Evolutionary conservation across 2,888 invertebrate species (phyloP), one percentile per base, ranked within the genome.

Genomic region (Antheraea yamamai): DNA sequence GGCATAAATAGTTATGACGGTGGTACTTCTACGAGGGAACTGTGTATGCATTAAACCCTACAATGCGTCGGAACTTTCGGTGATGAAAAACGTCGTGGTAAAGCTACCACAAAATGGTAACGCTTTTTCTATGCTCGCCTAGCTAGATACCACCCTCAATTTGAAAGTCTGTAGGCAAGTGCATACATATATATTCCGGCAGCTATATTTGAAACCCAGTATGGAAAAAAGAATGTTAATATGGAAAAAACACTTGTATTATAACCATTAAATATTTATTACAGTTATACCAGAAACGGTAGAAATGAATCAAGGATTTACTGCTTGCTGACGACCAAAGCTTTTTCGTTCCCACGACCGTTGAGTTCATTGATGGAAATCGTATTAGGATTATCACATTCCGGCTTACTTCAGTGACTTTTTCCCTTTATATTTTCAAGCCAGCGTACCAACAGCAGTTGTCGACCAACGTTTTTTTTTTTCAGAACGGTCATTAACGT

Each of bases 261-360:
- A 61, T 23, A 61, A 1, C 12, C 23, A 2, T 66, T 66, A 66
- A 30, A 66, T 66, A 30, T 66, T 66, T 66, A 4, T 66, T 66
- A 30, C 64, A 66, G 64, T 6, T 30, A 30, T 66, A 16, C 64
- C 64, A 30, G 26, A 66, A 66, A 16, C 26, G 1, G 16, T 66
- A 20, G 64, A 66, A 66, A 66, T 66, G 64, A 26, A 30, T 66
- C 26, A 26, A 66, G 64, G 64, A 4, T 66, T 66, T 66, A 26
- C 26, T 30, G 14, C 26, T 30, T 26, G 16, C 16, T 66, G 16
- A 66, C 14, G 16, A 66, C 12, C 16, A 30, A 16, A 66, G 16
- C 12, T 26, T 23, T 10, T 64, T 23, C 12, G 64, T 66, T 2
- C 16, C 16, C 61, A n/a, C 12, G 23, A 61, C 23, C 61, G n/a